Base-by-base conservation (phyloP, 2,797 vertebrate species). In the Emydoidea blandingii region DNA sequence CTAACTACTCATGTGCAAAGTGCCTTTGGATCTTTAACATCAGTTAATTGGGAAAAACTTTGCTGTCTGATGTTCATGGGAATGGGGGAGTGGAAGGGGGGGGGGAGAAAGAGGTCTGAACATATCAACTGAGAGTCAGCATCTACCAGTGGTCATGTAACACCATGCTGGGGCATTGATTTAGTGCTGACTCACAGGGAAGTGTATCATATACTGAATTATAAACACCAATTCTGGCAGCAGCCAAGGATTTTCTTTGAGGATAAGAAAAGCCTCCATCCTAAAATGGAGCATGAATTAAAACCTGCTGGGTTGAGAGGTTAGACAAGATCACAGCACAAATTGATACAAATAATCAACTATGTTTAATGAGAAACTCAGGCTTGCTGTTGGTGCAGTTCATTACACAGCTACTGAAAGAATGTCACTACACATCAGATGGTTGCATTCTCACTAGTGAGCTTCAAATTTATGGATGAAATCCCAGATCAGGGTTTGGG, bases 401-500 rank as follows among this genome's bases (percentile, higher is more conserved):
- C 29, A 56, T 50, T 56, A 79, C 21, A 34, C n/a, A 72, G 29
- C 18, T 37, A 79, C 50, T 14, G 83, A 72, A 82, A 82, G 52
- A 82, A 85, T 85, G 54, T 54, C 81, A 29, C 29, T n/a, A 31
- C 9, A 34, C 21, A 6, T 50, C 84, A 50, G 84, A 56, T 78
- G 78, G 41, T 27, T 76, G 49, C 16, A 80, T 76, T n/a, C 65
- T 50, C 34, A 78, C 1, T 1, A 49, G 29, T 56, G 84, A 87
- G 81, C 54, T 50, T 85, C 78, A 81, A 91, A 82, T 37, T n/a
- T 41, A 50, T 54, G 72, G 62, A 14, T 25, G 16, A 86, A 9
- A 27, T 79, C 83, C 53, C 18, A 49, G 1, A 59, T 6, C 2
- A 0, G 6, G 19, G n/a, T 12, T n/a, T 47, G 41, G 29, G 62